Evolutionary conservation across 2,888 invertebrate genomes (phyloP), one percentile per base, ranked within the genome.

Genomic region (Torymus tubicola): DNA sequence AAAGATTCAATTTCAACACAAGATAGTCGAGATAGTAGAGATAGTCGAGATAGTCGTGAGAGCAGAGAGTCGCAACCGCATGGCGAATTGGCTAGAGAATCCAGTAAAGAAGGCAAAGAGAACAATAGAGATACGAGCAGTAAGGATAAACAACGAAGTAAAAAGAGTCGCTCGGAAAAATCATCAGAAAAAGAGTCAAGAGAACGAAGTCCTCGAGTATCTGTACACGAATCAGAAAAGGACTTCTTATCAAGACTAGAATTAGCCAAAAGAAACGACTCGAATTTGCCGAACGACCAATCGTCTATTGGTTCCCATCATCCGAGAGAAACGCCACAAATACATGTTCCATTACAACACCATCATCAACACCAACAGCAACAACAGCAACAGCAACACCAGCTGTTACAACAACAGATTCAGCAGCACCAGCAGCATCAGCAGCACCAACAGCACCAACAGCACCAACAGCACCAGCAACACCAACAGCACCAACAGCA

Each of bases 121-220:
- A 91, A 86, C 58, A 89, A 91, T 72, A 84, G 89, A 0, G 89
- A 89, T 21, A 2, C 57, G 4, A 64, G 63, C 0, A 83, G 84
- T 75, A 88, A 90, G 16, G 90, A 90, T 2, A 90, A 89, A 16
- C 90, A 90, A 55, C 84, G 87, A 2, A 89, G 86, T 60, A 87
- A 87, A 78, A 85, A 87, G 65, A 86, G 82, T 61, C 80, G 86
- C 10, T 81, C 83, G 5, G 84, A 84, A 42, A 80, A 83, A 60
- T 65, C 79, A 2, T 18, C 24, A 14, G 81, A 87, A 81, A 90
- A 90, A 16, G 90, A 90, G 21, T 84, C 87, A 21, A 85, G 89
- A 3, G 90, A 90, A n/a, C 85, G 89, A 50, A 90, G 90, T 84
- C 90, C 90, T 0, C 83, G 89, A 0, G 88, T 90, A 0, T 87